A percentile compares a stretch with the other conserved stretches of the same genome.
Conservation (phyloP, 92 coral and sea anemone species). For the Epizoanthus ramosus region DNA sequence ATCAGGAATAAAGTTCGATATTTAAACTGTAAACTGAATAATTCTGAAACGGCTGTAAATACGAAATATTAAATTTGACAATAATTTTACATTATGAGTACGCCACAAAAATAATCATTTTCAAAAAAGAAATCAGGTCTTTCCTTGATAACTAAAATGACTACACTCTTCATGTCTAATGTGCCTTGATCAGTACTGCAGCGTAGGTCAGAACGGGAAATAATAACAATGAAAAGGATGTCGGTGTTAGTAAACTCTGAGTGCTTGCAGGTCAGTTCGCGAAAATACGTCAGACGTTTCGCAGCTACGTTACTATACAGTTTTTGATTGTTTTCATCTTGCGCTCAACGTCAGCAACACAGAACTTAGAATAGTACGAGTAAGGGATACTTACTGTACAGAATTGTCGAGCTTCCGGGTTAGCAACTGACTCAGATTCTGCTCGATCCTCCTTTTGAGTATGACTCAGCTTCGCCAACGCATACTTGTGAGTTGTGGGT, state of each 20-base stretch:
- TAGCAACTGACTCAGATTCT: not conserved
- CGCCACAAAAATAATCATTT: not conserved
- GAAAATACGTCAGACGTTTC: not conserved
- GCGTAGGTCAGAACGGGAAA: not conserved
- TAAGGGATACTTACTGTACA: constrained; percentile 4
- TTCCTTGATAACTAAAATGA: too few species aligned
- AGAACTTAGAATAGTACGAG: not conserved
- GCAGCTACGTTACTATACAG: not conserved
- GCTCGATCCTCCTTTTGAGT: not conserved
- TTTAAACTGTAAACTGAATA: too few species aligned
- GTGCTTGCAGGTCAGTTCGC: not conserved
- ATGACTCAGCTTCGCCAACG: constrained; percentile 7
- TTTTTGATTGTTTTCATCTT: not conserved
- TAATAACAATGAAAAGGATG: not conserved
- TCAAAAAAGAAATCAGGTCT: not conserved
- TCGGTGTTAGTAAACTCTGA: not conserved
- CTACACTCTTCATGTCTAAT: too few species aligned
- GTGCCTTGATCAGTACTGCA: too few species aligned
- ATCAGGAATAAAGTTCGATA: too few species aligned
- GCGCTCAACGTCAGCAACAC: not conserved
- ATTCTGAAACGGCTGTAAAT: too few species aligned
- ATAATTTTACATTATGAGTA: too few species aligned
- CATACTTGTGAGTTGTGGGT: too few species aligned
- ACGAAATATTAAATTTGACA: too few species aligned
- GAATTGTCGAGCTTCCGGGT: not conserved